Base-by-base conservation (phyloP, 2,888 invertebrate species). In the Lysandra coridon region DNA sequence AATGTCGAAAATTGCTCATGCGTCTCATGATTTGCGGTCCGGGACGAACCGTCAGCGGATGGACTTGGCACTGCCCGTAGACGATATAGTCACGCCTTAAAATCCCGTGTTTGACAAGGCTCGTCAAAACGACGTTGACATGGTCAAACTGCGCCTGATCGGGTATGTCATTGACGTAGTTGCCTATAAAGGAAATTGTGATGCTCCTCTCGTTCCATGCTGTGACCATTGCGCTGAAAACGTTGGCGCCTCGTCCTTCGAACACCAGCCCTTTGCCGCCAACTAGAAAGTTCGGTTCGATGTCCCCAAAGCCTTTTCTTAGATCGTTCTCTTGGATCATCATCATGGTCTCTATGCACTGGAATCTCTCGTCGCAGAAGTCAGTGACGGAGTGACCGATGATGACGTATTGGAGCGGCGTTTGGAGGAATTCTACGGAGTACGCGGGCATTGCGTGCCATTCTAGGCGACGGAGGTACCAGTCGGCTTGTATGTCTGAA, bases 371-470 rank as follows among this genome's bases (percentile, higher is more conserved):
- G 4, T 82, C 83, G 82, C 91, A 92, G 79, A 84, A 84, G 1
- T 82, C 78, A 4, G 82, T 79, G 1, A 86, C 92, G 1, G 90
- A 87, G 82, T 92, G 92, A 0, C 90, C 91, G 73, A 92, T 87
- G 76, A 91, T 83, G 1, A 90, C 91, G 79, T 85, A 82, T 17
- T 84, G 77, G 6, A 92, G 83, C 0, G 92, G 92, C 12, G 90
- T 81, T 1, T 85, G 79, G 7, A 89, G 84, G 81, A 85, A 87
- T 0, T 83, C 83, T 73, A 87, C 83, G 1, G 78, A 81, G 83
- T 90, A 90, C 0, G 86, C 83, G 0, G 86, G 85, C 86, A 90
- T 85, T 12, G 92, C 91, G 82, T 91, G 91, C 92, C 92, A 92
- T 80, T 91, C 89, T 30, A 81, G 86, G 7, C 92, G 90, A 1